Evolutionary conservation across 2,888 invertebrate species (phyloP).

Genomic region (Mythimna impura): DNA sequence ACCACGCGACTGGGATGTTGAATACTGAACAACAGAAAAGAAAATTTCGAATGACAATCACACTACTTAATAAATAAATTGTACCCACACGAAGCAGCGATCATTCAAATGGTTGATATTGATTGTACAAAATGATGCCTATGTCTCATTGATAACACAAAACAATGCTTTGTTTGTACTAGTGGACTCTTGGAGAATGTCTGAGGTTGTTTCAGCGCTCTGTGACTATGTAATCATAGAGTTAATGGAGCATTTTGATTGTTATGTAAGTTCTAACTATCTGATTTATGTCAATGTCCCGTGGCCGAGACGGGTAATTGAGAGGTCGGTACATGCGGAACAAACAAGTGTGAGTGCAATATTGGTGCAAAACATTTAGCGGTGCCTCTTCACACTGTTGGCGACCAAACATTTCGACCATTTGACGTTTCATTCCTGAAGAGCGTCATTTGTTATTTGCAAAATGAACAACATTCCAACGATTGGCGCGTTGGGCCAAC

Average conservation of each 20-base stretch:
- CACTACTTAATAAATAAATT: conserved; percentile 14
- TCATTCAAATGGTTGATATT: conserved; percentile 38
- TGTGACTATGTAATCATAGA: conserved; percentile 33
- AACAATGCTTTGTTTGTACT: conserved; percentile 55
- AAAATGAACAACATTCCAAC: conserved; percentile 15
- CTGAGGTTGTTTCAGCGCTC: conserved; percentile 40
- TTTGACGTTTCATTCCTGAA: conserved; percentile 3
- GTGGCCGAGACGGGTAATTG: conserved; percentile 60
- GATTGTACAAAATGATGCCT: conserved; percentile 47
- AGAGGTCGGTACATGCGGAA: conserved; percentile 38
- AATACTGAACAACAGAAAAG: background rate
- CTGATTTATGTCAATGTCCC: conserved; percentile 63
- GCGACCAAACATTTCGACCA: conserved; percentile 2
- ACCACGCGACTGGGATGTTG: background rate
- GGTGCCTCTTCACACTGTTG: conserved; percentile 8
- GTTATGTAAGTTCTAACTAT: conserved; percentile 53
- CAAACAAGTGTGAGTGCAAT: conserved; percentile 35
- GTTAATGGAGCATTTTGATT: conserved; percentile 59
- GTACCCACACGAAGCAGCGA: conserved; percentile 11
- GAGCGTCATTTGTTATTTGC: conserved; percentile 16
- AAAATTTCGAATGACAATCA: conserved; percentile 12
- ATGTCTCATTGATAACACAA: conserved; percentile 41
- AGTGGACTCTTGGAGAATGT: conserved; percentile 39
- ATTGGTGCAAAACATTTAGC: conserved; percentile 36
- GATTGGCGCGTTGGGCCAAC: conserved; percentile 12